Conservation (phyloP, 2,797 vertebrate genomes). For the Aulostomus chinensis region DNA sequence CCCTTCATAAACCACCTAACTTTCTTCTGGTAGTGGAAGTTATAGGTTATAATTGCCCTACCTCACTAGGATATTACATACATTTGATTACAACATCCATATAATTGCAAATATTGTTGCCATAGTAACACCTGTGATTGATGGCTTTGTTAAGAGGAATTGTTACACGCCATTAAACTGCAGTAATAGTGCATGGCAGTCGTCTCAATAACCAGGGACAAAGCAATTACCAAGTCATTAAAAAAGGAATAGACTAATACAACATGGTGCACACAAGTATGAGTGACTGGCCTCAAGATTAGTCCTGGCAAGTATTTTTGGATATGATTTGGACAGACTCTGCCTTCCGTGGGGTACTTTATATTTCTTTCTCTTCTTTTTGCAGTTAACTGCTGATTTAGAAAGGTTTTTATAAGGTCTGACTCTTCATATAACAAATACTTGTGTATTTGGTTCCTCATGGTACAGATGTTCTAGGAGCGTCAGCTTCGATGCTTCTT, state of each 20-base stretch:
- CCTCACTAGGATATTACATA: slow-evolving; percentile 23
- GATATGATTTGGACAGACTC: no score
- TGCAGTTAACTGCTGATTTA: no score
- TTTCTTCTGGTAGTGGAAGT: no score
- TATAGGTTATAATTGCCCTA: no score
- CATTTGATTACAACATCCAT: slow-evolving; percentile 54
- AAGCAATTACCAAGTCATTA: slow-evolving; percentile 77
- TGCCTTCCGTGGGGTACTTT: background rate
- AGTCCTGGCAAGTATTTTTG: no score
- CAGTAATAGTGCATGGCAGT: slow-evolving; percentile 78
- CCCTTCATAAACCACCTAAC: background rate
- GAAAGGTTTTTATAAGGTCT: no score
- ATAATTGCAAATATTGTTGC: slow-evolving; percentile 57
- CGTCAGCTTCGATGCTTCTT: slow-evolving; percentile 35
- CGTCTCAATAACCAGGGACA: slow-evolving; percentile 77
- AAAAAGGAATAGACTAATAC: slow-evolving; percentile 72
- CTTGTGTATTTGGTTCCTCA: no score
- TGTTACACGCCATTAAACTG: slow-evolving; percentile 76
- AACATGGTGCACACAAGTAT: slow-evolving; percentile 52
- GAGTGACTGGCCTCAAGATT: slow-evolving; percentile 51
- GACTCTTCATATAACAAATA: no score
- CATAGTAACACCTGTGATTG: slow-evolving; percentile 72
- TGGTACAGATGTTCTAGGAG: slow-evolving; percentile 21
- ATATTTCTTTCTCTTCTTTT: background rate
- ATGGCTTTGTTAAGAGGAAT: slow-evolving; percentile 78